Base-by-base conservation (phyloP, 2,113 vertebrate species). In the Oceanodroma tethys region DNA sequence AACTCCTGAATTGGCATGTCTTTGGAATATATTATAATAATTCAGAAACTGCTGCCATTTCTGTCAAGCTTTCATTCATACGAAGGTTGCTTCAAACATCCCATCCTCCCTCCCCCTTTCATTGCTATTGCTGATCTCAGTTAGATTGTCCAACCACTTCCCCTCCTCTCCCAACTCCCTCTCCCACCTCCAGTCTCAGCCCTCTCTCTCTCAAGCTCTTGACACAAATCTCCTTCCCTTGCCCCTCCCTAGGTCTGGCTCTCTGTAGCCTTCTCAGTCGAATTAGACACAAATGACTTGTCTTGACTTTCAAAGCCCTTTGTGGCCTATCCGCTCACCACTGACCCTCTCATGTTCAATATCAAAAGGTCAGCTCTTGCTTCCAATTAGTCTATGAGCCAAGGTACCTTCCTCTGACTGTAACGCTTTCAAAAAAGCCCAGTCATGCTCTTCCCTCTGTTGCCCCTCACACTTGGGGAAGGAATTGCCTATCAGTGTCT, bases 11-110 rank as follows among this genome's bases (percentile, higher is more conserved):
- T 96, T 95, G 94, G 94, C 97, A 89, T 90, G 88, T 85, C 95
- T 95, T 92, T 91, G 83, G 96, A 95, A 96, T 97, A 87, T 82
- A 96, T 95, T 97, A 95, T 87, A 97, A 95, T 95, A 95, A 92
- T 84, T 95, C 91, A 93, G 91, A 94, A 97, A 93, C 62, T 62
- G 76, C 86, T 96, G 91, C 95, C 93, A 84, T 89, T 95, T 87
- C 95, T 95, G 93, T 95, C 95, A 97, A 94, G 94, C 83, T 94
- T 91, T 95, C 95, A 96, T 95, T 97, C 91, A 95, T 91, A 93
- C 0, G 4, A 92, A 90, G 79, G 88, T 93, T 95, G 72, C 72
- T 83, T 94, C 88, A 76, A 76, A 65, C 38, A 22, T 73, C 71
- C 53, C 75, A 40, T 42, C 59, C 93, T 95, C 90, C 85, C 92